Evolutionary conservation across 1,140 invertebrate species (phyloP).

Genomic region (Drosophila santomea): DNA sequence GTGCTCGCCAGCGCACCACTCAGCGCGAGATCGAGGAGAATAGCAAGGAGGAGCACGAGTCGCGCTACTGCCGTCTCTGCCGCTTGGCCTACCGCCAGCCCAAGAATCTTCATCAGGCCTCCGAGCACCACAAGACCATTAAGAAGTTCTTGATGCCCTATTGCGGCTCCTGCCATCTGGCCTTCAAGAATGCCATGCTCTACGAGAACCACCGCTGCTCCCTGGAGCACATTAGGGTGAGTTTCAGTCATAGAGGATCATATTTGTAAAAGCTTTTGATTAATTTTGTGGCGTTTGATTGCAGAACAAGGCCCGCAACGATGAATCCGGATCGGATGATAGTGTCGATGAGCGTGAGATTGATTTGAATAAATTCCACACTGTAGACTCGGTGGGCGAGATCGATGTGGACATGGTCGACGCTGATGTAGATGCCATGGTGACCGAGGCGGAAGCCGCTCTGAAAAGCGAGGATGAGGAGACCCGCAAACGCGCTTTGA

Average conservation of each 20-base stretch:
- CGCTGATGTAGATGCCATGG: slow-evolving; percentile 72
- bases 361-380: slow-evolving; percentile 93
- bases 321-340: slow-evolving; percentile 85
- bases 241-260: not conserved
- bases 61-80: slow-evolving; percentile 91
- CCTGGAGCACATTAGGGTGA: slow-evolving; percentile 91
- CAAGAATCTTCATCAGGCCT: slow-evolving; percentile 90
- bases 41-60: slow-evolving; percentile 88
- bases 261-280: no score
- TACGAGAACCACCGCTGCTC: slow-evolving; percentile 93
- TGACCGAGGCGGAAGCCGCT: slow-evolving; percentile 71
- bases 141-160: slow-evolving; percentile 92
- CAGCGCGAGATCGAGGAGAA: slow-evolving; percentile 89
- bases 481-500: slow-evolving; percentile 89
- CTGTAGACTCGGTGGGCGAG: slow-evolving; percentile 93
- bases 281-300: slow-evolving; percentile 4
- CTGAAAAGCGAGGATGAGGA: slow-evolving; percentile 88
- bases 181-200: slow-evolving; percentile 92
- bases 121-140: slow-evolving; percentile 91
- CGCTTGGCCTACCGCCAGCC: slow-evolving; percentile 92
- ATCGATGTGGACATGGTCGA: slow-evolving; percentile 88
- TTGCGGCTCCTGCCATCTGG: slow-evolving; percentile 88
- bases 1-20: slow-evolving; percentile 89
- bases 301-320: slow-evolving; percentile 87
- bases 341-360: slow-evolving; percentile 90